Evolutionary conservation across 2,888 invertebrate species (phyloP).

Genomic region (Hecatera dysodea): DNA sequence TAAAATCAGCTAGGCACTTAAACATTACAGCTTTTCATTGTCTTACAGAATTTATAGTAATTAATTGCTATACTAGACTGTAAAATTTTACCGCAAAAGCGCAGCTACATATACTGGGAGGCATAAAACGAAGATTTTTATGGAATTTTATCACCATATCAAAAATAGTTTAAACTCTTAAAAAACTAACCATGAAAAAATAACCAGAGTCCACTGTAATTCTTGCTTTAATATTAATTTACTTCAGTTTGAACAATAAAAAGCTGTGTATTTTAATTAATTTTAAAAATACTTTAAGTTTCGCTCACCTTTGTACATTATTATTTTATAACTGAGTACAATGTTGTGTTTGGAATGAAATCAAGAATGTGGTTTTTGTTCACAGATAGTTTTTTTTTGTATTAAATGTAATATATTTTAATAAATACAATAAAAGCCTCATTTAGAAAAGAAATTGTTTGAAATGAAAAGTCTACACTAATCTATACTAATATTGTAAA

Average conservation of each 20-base stretch:
- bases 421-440: too few species aligned
- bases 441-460: too few species aligned
- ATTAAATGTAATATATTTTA: too few species aligned
- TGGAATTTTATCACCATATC: not conserved
- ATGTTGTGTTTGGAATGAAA: not conserved
- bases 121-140: not conserved
- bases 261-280: not conserved
- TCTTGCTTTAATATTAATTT: not conserved
- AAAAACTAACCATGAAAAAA: too few species aligned
- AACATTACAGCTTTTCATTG: not conserved
- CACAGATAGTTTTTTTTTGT: too few species aligned
- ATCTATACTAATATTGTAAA: too few species aligned
- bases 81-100: constrained; percentile 13
- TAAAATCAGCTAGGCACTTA: not conserved
- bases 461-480: too few species aligned
- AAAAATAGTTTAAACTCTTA: not conserved
- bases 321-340: too few species aligned
- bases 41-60: constrained; percentile 14
- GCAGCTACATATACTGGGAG: too few species aligned
- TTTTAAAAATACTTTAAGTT: not conserved
- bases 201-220: not conserved
- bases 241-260: not conserved
- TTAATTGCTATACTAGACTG: constrained; percentile 22
- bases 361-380: too few species aligned
- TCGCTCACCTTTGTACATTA: not conserved